Evolutionary conservation across 2,113 vertebrate genomes (phyloP), one percentile per base, ranked within the genome.

Genomic region (Phainopepla nitens): DNA sequence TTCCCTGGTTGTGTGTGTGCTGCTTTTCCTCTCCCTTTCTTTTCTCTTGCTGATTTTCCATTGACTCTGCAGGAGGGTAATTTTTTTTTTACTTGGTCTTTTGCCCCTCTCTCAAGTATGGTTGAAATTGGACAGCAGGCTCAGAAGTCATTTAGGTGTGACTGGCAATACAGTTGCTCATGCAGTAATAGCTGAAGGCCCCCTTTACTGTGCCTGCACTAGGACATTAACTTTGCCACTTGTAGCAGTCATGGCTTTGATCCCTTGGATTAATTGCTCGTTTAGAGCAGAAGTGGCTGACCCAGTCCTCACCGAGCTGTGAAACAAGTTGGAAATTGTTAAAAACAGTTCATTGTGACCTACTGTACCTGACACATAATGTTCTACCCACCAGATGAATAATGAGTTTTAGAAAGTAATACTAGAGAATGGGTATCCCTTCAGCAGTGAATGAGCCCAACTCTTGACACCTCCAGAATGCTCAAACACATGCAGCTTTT

Each of bases 1-100:
- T 62, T 62, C 21, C 56, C 24, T 70, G 3, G 2, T 19, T 39
- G 35, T 1, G 0, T 3, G 0, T 3, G 7, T n/a, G 44, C 47
- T 85, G n/a, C 56, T 66, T 70, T 82, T 75, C 51, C 29, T 87
- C 78, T 47, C 14, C n/a, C 8, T 89, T 82, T 70, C 31, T 45
- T 65, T 70, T 41, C 51, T 73, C 57, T 69, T 2, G 0, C 53
- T 23, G 11, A 4, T 78, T 85, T 72, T 18, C 44, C 42, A 18
- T 2, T 51, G 45, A 21, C 31, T 53, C 54, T 42, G 31, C n/a
- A 77, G 62, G n/a, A 86, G 6, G 9, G 13, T 23, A 7, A 17
- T 33, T 51, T 51, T 77, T 90, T 88, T 79, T 51, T 4, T 42
- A 42, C 50, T 72, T 15, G 29, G 54, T 65, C 23, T 10, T 81